phyloP scores from a whole-genome alignment of 2,888 invertebrate species.

The Caradrina kadenii region DNA sequence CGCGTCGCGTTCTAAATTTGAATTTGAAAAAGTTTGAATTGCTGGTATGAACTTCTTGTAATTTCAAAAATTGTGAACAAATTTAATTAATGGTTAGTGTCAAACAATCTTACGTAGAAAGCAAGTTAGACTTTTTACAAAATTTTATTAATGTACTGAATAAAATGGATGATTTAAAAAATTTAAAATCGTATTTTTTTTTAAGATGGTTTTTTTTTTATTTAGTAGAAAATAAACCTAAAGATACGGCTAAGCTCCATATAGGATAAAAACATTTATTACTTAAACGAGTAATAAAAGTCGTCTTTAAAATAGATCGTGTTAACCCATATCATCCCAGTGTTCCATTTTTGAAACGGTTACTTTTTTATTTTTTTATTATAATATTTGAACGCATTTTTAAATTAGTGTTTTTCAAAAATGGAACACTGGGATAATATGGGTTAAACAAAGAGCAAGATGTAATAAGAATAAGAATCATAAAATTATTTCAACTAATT shows the following conservation, averaged over 20 bases:
- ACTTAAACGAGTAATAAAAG: slow-evolving; percentile 20
- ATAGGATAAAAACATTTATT: slow-evolving; percentile 13
- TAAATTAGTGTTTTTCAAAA: too few species aligned
- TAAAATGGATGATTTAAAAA: too few species aligned
- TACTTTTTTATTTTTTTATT: too few species aligned
- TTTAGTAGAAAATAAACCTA: background rate
- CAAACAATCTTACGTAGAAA: slow-evolving; percentile 6
- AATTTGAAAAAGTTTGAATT: background rate
- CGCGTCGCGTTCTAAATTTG: background rate
- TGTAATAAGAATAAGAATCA: slow-evolving; percentile 42
- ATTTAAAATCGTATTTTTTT: too few species aligned
- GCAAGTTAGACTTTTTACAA: slow-evolving; percentile 8
- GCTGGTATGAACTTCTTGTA: background rate
- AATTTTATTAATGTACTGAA: slow-evolving; percentile 22
- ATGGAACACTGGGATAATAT: too few species aligned
- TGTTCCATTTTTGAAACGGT: too few species aligned
- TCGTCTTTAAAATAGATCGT: slow-evolving; percentile 5
- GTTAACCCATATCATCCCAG: too few species aligned
- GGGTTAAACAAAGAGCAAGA: slow-evolving; percentile 29
- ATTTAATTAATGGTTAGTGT: slow-evolving; percentile 16
- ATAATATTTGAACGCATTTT: too few species aligned
- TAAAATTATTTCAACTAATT: slow-evolving; percentile 31
- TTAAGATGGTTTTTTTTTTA: too few species aligned
- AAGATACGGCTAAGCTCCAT: background rate
- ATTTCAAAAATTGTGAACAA: background rate